Conservation (phyloP, 1,140 invertebrate species). For the Cydia pomonella region DNA sequence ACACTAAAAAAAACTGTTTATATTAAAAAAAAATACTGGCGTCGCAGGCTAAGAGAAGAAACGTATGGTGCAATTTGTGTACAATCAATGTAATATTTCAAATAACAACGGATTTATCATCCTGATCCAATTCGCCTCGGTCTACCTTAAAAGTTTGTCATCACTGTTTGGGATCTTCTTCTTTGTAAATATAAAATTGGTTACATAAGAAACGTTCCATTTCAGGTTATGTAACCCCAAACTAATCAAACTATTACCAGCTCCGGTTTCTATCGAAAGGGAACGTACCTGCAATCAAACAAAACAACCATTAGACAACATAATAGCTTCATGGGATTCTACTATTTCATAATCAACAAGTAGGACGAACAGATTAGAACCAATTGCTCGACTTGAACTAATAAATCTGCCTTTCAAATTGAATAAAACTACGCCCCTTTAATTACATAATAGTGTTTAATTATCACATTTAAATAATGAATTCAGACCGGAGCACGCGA, state of each 20-base stretch:
- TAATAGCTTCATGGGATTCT: conserved; percentile 28
- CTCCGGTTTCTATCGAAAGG: conserved; percentile 24
- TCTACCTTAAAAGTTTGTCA: too few relatives aligned
- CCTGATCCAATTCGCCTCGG: too few relatives aligned
- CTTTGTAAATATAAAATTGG: too few relatives aligned
- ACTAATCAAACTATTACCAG: conserved; percentile 2
- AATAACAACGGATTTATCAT: too few relatives aligned
- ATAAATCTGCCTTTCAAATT: conserved; percentile 37
- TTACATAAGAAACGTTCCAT: neutral
- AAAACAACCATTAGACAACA: conserved; percentile 38
- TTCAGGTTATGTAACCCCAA: conserved; percentile 6
- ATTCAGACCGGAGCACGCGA: conserved; percentile 54
- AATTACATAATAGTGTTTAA: conserved; percentile 55
- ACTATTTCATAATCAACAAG: conserved; percentile 30
- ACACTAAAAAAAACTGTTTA: too few relatives aligned
- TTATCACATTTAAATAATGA: conserved; percentile 63
- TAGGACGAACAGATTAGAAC: conserved; percentile 29
- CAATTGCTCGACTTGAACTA: conserved; percentile 35
- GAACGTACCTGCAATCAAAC: conserved; percentile 45
- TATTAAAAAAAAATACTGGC: too few relatives aligned
- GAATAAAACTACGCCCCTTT: conserved; percentile 44
- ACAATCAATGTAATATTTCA: too few relatives aligned
- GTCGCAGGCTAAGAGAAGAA: too few relatives aligned
- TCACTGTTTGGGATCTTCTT: too few relatives aligned
- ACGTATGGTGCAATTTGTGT: too few relatives aligned